Evolutionary conservation across 1,140 invertebrate species (phyloP), one percentile per base, ranked within the genome.

Genomic region (Tetranychus urticae): DNA sequence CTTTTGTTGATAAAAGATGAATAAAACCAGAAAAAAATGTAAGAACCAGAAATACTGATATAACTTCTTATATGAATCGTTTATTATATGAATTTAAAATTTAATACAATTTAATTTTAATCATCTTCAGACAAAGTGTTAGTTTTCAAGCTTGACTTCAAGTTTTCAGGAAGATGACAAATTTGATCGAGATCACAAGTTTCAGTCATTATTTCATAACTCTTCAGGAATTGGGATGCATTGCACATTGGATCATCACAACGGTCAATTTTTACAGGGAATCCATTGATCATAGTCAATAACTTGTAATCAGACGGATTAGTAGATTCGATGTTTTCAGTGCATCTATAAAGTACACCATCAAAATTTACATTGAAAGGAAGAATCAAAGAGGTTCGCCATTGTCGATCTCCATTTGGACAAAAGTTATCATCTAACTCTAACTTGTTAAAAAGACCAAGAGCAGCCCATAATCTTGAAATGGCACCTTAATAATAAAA

Each of bases 311-410:
- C 37, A 37, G 31, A 35, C 4, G 13, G 23, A 35, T 60, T n/a
- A 5, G 31, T 34, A 47, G 61, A 35, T 56, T 62, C 55, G 8
- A 58, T 23, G 33, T 62, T 50, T 37, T 34, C 14, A 12, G 46
- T 31, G 54, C 64, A 68, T 45, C 61, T 57, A 65, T 80, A 86
- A 55, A 85, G 74, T 61, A 89, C 77, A 69, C 91, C 84, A 56
- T 82, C 84, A 60, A 92, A 70, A 71, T 91, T 92, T n/a, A 83
- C 77, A 62, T 79, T 84, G 73, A 92, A 92, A 12, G 82, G 77
- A 68, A 85, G 82, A 65, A 91, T 86, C 23, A 79, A 65, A 62
- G 82, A 83, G 1, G 81, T 79, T 62, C 77, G 80, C 83, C 87
- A 94, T 52, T 74, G 69, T 59, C 88, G 77, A 52, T 75, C 67